Percentiles rank a stretch among this genome's conserved stretches.
These are phyloP conservation scores for Popillia japonica DNA, from an alignment of 1,140 invertebrate species.

Conservation along the genomic window DNA sequence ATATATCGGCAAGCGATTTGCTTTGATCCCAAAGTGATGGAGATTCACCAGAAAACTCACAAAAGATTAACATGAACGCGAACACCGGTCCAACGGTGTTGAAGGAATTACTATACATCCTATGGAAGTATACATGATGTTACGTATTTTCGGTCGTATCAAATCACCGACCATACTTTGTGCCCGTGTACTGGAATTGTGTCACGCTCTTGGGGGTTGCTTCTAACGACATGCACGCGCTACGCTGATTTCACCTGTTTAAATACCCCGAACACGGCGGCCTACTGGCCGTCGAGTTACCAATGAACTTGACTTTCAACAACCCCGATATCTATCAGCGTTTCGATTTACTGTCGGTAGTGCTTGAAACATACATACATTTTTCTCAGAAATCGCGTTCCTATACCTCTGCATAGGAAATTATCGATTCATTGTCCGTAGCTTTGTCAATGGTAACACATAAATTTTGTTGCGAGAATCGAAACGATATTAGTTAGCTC, in stretches of 20 bases:
- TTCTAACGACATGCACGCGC: conserved; percentile 28
- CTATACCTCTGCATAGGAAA: neutral
- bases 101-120: neutral
- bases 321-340: conserved; percentile 35
- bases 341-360: neutral
- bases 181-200: neutral
- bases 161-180: neutral
- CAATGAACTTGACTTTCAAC: conserved; percentile 44
- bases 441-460: conserved; percentile 16
- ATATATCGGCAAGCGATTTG: neutral
- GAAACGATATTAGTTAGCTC: neutral
- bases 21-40: neutral
- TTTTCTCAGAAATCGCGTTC: conserved; percentile 21
- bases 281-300: conserved; percentile 25
- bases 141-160: conserved; percentile 1
- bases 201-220: conserved; percentile 27
- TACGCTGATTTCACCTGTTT: conserved; percentile 38
- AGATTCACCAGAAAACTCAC: conserved; percentile 1
- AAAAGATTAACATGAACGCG: neutral
- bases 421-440: conserved; percentile 11
- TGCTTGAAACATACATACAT: conserved; percentile 29
- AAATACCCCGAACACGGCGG: conserved; percentile 34
- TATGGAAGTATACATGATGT: neutral
- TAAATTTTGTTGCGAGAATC: conserved; percentile 25
- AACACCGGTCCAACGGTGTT: conserved; percentile 18